These are phyloP conservation scores for Lasioglossum morio DNA, from an alignment of 2,888 invertebrate genomes.

Conservation along the genomic window DNA sequence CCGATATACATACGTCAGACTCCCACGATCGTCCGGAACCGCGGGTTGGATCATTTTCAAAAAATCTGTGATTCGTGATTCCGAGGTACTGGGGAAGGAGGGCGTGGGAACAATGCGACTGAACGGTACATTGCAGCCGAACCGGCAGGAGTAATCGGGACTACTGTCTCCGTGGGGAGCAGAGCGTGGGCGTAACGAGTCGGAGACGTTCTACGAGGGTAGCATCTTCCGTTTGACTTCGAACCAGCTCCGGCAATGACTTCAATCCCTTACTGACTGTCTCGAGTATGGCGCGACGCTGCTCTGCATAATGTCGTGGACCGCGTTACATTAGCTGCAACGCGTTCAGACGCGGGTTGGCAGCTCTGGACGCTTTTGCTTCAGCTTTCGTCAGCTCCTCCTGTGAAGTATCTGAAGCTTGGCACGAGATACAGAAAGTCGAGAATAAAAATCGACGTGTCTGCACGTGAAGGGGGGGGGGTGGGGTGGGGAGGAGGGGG, in stretches of 20 bases:
- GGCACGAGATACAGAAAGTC: conserved; percentile 62
- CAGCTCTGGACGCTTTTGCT: conserved; percentile 50
- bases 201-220: conserved; percentile 50
- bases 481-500: too few species aligned
- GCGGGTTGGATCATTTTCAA: background rate
- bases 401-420: conserved; percentile 53
- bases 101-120: conserved; percentile 14
- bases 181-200: conserved; percentile 63
- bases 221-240: conserved; percentile 51
- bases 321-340: conserved; percentile 30
- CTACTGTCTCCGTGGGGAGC: conserved; percentile 32
- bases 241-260: background rate
- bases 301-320: background rate
- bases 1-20: background rate
- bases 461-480: conserved; percentile 46
- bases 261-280: conserved; percentile 23
- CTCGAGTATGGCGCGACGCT: conserved; percentile 43
- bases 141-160: conserved; percentile 45
- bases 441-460: conserved; percentile 72
- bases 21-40: background rate
- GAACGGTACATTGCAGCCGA: conserved; percentile 30
- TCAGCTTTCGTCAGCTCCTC: conserved; percentile 66
- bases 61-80: background rate
- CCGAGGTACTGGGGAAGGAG: background rate
- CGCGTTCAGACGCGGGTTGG: conserved; percentile 1